Conservation (phyloP, 2,797 vertebrate genomes). For the Diplodus puntazzo region DNA sequence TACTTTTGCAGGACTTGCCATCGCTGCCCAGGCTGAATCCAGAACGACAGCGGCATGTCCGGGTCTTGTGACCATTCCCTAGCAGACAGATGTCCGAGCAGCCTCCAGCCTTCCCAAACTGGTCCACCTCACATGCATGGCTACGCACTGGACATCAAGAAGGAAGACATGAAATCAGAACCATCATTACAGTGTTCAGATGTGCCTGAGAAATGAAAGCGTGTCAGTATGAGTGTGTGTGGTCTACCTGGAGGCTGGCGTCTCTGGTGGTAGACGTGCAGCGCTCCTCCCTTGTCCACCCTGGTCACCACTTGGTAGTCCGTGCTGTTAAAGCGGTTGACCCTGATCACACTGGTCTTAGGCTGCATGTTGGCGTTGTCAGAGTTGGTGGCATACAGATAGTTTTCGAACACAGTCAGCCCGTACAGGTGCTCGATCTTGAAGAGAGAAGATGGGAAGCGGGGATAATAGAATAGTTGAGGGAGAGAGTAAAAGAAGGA, state of each 20-base stretch:
- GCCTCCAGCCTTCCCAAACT: constrained; percentile 93
- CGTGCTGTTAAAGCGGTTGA: constrained; percentile 97
- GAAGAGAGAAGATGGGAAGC: constrained; percentile 6
- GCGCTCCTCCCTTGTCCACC: constrained; percentile 95
- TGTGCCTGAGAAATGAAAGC: background rate
- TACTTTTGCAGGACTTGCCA: constrained; percentile 98
- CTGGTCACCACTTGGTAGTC: constrained; percentile 96
- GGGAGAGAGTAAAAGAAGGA: constrained; percentile 4
- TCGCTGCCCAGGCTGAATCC: constrained; percentile 98
- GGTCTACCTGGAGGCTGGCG: constrained; percentile 92
- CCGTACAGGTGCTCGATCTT: constrained; percentile 97
- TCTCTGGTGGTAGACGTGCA: constrained; percentile 97
- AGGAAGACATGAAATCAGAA: constrained; percentile 8
- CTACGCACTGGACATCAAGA: constrained; percentile 88
- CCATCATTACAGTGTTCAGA: background rate
- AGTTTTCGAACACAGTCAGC: constrained; percentile 97
- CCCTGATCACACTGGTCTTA: constrained; percentile 95
- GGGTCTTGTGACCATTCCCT: constrained; percentile 95
- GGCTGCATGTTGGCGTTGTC: constrained; percentile 96
- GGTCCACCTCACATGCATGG: constrained; percentile 94
- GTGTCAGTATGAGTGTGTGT: background rate
- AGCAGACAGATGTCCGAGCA: constrained; percentile 98
- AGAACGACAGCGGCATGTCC: constrained; percentile 95
- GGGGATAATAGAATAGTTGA: background rate
- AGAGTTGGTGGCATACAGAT: constrained; percentile 96